These are phyloP conservation scores for Drosophila fuyamai DNA, from an alignment of 1,140 invertebrate species.

Conservation along the genomic window DNA sequence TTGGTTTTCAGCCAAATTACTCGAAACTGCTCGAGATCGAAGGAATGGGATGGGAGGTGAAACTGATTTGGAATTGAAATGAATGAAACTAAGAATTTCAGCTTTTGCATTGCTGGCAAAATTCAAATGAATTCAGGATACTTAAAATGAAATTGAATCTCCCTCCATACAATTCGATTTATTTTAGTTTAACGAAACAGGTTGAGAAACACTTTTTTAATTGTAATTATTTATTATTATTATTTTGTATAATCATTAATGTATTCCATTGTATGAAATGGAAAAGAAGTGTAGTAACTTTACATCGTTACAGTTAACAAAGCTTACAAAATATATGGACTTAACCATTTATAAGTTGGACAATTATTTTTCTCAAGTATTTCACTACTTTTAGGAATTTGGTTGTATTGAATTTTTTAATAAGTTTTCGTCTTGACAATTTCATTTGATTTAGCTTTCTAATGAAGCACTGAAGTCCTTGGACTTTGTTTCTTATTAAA, in stretches of 20 bases:
- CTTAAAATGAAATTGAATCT: constrained; percentile 34
- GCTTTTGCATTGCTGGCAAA: constrained; percentile 63
- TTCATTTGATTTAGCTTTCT: constrained; percentile 13
- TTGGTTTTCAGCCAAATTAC: constrained; percentile 75
- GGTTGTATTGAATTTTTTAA: not conserved
- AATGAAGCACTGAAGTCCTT: constrained; percentile 24
- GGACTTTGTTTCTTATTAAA: constrained; percentile 39
- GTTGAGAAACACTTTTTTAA: not conserved
- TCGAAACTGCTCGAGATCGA: constrained; percentile 27
- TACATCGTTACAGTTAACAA: too few species aligned
- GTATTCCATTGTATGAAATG: too few species aligned
- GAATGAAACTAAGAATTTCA: constrained; percentile 55
- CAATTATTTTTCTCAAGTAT: too few species aligned
- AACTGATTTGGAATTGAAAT: constrained; percentile 72
- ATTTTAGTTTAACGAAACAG: not conserved
- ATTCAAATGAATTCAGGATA: constrained; percentile 61
- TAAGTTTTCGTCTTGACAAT: not conserved
- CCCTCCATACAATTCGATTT: constrained; percentile 7
- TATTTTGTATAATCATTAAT: not conserved
- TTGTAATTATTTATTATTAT: not conserved
- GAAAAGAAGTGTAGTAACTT: too few species aligned
- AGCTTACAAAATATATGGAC: too few species aligned
- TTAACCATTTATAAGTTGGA: too few species aligned
- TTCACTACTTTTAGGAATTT: too few species aligned
- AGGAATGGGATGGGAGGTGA: not conserved